Percentiles rank a stretch among this genome's conserved stretches.
Evolutionary conservation across 2,888 invertebrate genomes (phyloP).

Genomic region (Sphinx pinastri): DNA sequence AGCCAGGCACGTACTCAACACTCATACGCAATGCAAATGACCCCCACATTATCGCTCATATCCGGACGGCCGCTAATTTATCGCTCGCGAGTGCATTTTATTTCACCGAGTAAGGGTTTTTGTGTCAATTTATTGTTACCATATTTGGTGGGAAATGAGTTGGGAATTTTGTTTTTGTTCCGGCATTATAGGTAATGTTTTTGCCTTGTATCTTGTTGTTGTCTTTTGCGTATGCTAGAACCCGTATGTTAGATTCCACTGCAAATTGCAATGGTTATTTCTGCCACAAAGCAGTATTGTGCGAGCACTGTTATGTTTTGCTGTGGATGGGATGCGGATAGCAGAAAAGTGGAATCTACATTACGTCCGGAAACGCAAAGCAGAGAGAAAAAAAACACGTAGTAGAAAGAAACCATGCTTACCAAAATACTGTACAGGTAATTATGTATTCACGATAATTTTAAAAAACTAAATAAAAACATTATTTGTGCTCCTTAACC

Average conservation of each 20-base stretch:
- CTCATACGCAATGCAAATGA: constrained; percentile 36
- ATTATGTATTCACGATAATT: too few relatives aligned
- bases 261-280: background rate
- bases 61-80: constrained; percentile 32
- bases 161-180: background rate
- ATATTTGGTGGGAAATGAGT: background rate
- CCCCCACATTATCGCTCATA: constrained; percentile 34
- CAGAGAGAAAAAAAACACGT: too few relatives aligned
- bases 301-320: too few relatives aligned
- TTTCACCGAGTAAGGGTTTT: background rate
- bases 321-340: too few relatives aligned
- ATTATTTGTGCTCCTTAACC: too few relatives aligned
- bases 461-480: too few relatives aligned
- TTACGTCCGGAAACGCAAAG: too few relatives aligned
- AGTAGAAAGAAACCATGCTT: too few relatives aligned
- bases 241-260: too few relatives aligned
- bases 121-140: background rate
- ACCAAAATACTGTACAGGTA: too few relatives aligned
- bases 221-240: background rate
- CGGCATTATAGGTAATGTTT: background rate
- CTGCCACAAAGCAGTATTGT: background rate
- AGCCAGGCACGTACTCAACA: constrained; percentile 16
- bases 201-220: background rate
- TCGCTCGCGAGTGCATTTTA: constrained; percentile 33
- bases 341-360: too few relatives aligned